Evolutionary conservation across 1,140 invertebrate species (phyloP).

Genomic region (Ceratina calcarata): DNA sequence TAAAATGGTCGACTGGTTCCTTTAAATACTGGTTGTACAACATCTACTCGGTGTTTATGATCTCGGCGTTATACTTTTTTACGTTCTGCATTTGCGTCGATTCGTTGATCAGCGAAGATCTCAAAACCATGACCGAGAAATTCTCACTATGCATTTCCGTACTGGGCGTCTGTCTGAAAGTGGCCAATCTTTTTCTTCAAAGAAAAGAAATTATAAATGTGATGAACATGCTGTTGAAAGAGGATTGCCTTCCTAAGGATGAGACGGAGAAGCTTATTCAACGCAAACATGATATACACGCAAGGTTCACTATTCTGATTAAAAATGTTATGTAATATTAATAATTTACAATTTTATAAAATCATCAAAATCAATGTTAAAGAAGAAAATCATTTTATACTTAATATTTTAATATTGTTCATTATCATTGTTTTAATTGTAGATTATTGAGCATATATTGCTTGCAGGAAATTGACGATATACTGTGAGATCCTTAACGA

Average conservation of each 20-base stretch:
- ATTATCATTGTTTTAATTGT: too few species aligned
- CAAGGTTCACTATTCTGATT: conserved; percentile 33
- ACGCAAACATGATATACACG: conserved; percentile 19
- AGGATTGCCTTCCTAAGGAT: conserved; percentile 39
- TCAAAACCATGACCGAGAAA: conserved; percentile 43
- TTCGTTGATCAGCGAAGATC: conserved; percentile 19
- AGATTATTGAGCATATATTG: too few species aligned
- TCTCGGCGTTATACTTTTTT: conserved; percentile 13
- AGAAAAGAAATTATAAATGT: conserved; percentile 38
- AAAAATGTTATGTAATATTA: not conserved
- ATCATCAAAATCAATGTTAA: not conserved
- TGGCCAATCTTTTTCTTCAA: conserved; percentile 40
- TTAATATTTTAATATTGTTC: too few species aligned
- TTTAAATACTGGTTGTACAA: conserved; percentile 40
- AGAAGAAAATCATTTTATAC: too few species aligned
- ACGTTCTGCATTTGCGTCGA: conserved; percentile 43
- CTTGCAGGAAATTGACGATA: conserved; percentile 43
- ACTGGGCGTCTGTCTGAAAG: conserved; percentile 46
- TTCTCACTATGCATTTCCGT: conserved; percentile 53
- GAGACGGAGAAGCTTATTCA: conserved; percentile 45
- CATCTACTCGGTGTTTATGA: conserved; percentile 45
- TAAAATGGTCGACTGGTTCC: conserved; percentile 19
- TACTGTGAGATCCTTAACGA: conserved; percentile 60
- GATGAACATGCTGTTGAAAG: conserved; percentile 21
- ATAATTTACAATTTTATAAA: not conserved